Base-by-base conservation (phyloP, 2,113 vertebrate genomes). In the Strigops habroptila region DNA sequence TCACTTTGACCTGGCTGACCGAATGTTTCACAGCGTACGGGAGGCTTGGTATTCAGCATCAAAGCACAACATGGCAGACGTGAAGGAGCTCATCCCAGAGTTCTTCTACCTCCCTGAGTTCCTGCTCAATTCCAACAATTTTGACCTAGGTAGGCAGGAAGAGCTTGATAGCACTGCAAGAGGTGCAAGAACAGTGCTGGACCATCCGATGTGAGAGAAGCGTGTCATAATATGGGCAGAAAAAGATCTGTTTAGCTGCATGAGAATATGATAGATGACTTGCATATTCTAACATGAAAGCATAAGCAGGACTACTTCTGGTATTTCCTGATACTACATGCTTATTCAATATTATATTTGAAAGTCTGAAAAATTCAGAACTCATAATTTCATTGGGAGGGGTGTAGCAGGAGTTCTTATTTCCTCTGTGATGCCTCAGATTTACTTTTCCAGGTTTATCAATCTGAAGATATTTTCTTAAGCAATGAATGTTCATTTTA, bases 31-130 rank as follows among this genome's bases (percentile, higher is more conserved):
- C 98, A 99, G 99, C 3, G 98, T 99, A 6, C 98, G 99, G 0
- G 99, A 99, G 94, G 99, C 98, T 75, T 99, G 99, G 99, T 98
- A 98, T 53, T 99, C 99, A 0, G 99, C 99, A 3, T 99, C 99
- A 23, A 99, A 99, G 95, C 99, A 99, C 98, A 99, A 99, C 98
- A 99, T 99, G 99, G 99, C 99, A 11, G 99, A 99, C 0, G 99
- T 99, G 12, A 99, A 99, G 96, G 99, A 99, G 92, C 99, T 99
- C 68, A 99, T 99, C 96, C 99, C 99, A 0, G 99, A 99, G 97
- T 99, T 99, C 97, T 99, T 99, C 97, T 99, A 99, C 93, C 98
- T 99, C 82, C 99, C 99, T 0, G 99, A 99, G 96, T 99, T 99
- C 95, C 87, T 99, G 90, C 99, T 99, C 82, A 99, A 99, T 94